Base-by-base conservation (phyloP, 37 sponge, comb jelly and placozoan species). In the Corticium candelabrum region DNA sequence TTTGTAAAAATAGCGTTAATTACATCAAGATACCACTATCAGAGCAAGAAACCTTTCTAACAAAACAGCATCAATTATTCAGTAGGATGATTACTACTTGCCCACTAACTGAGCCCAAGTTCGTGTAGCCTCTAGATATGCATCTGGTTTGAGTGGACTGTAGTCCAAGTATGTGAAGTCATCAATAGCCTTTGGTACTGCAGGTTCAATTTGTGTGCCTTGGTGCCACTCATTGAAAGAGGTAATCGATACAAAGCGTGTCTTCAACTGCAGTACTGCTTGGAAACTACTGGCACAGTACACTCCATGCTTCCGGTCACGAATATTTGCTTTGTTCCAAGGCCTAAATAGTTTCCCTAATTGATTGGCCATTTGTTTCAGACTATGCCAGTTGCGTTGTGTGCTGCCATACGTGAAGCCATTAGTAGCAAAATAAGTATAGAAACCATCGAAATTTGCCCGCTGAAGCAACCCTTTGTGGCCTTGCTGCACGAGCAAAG, bases 141-240 rank as follows among this genome's bases (percentile, higher is more conserved):
- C 21, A 50, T 27, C 15, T 27, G 62, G 62, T 21, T 21, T 21
- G 11, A 27, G 62, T 21, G 11, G 11, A 21, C 62, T 21, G 21
- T 50, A 50, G 21, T 50, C 62, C 11, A 50, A 21, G 62, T 50
- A 50, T 11, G 62, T 50, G 62, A 50, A 50, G 11, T 50, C 15
- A 50, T 11, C 15, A 11, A 21, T 50, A 27, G 11, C 21, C 62
- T 50, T 50, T 50, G 83, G 88, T 1, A 90, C 41, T 1, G 94
- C 88, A 0, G 88, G 74, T 68, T 93, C 94, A 2, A 93, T 93
- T 76, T 93, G 94, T 33, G 94, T 93, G 0, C 94, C 94, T 83
- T 93, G 91, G 43, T 87, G 89, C 94, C 94, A 93, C 77, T 93
- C 94, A 38, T 93, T 93, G 76, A 90, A 93, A 0, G 94, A 90